Evolutionary conservation across 2,797 vertebrate genomes (phyloP), one percentile per base, ranked within the genome.

Genomic region (Alectoris magna): DNA sequence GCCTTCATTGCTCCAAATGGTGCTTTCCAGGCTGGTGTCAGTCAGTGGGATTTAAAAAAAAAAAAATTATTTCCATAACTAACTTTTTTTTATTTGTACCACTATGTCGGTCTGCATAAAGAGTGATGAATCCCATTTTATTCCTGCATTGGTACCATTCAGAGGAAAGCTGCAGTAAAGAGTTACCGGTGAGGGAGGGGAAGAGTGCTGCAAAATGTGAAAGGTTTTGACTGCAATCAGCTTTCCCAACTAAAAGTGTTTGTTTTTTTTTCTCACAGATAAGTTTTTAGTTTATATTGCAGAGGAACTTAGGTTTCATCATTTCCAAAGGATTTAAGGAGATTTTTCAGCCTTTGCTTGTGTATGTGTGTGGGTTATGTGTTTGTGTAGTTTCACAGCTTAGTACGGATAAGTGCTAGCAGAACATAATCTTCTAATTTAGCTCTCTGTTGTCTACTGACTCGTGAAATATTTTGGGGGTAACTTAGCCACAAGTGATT

Each of bases 391-490:
- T 94, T 84, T 84, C 70, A 39, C n/a, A 51, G 87, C 73, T 93
- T 94, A 96, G 49, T 75, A 38, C 0, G 3, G 89, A 31, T 94
- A 92, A 94, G 79, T 69, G 53, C 82, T 77, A 75, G 41, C 63
- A 90, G 94, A 81, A 75, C 0, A 0, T 95, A 93, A 92, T 93
- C 94, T 92, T 91, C 81, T 92, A 88, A 96, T 94, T 94, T 86
- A 69, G 85, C 34, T 17, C 36, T 64, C 41, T 80, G 69, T 71
- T 93, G 59, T 69, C 94, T 86, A 67, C 76, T 92, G 88, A 91
- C 85, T 93, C 0, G 1, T 88, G 83, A 94, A 96, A 88, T 93
- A 93, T 90, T 91, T 95, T 86, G 90, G 86, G 86, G 87, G 34
- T 78, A 60, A 91, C 84, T 93, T 87, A 96, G 72, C 72, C 88